Conservation (phyloP, 2,797 vertebrate species). For the Poecilia gillii region DNA sequence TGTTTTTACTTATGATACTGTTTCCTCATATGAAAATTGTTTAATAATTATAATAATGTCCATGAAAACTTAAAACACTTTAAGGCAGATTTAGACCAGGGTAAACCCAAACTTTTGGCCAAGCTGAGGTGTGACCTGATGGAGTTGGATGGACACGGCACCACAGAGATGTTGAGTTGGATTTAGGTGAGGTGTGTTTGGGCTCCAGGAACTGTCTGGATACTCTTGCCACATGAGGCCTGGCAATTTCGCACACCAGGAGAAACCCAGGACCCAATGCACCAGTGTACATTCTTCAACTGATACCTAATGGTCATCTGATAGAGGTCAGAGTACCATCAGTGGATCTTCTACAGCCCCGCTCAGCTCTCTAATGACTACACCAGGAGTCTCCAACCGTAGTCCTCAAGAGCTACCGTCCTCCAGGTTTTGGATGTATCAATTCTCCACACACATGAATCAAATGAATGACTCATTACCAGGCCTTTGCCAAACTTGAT, state of each 20-base stretch:
- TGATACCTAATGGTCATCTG: not conserved
- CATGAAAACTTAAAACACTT: not conserved
- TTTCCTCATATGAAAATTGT: conserved; percentile 11
- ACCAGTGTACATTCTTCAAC: not conserved
- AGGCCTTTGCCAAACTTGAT: not conserved
- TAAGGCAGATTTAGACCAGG: not conserved
- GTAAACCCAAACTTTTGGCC: not conserved
- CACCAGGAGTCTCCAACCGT: not conserved
- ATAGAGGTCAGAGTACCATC: not conserved
- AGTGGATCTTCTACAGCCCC: not conserved
- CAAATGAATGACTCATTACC: not conserved
- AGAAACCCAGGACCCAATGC: not conserved
- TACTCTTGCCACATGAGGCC: not conserved
- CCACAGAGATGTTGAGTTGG: not conserved
- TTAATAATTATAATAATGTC: conserved; percentile 16
- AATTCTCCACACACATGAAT: not conserved
- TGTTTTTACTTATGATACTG: not conserved
- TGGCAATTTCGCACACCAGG: not conserved
- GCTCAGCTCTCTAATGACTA: not conserved
- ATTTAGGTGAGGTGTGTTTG: not conserved
- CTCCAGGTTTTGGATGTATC: not conserved
- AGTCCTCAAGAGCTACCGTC: not conserved
- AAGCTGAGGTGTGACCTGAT: not conserved
- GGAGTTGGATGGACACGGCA: not conserved
- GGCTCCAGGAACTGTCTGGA: not conserved